These are phyloP conservation scores for Brachyptera risi DNA, from an alignment of 2,888 invertebrate genomes.

Conservation along the genomic window DNA sequence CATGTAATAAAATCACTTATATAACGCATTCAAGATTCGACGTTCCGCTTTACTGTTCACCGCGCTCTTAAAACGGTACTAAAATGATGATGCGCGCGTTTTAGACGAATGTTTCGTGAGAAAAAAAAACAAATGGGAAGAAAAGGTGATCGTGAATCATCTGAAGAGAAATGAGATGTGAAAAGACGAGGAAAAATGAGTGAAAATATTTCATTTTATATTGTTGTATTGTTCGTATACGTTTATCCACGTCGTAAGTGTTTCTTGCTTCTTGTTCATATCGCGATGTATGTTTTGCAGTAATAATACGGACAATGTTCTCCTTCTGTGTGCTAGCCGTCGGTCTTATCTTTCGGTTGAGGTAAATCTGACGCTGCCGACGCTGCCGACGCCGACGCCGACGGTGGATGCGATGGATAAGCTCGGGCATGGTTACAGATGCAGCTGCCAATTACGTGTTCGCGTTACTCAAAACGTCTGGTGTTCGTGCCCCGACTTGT, in stretches of 20 bases:
- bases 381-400: conserved; percentile 9
- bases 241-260: too few species aligned
- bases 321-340: neutral
- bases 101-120: too few species aligned
- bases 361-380: conserved; percentile 2
- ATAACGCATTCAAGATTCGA: too few species aligned
- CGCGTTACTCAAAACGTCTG: conserved; percentile 12
- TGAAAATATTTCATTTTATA: neutral
- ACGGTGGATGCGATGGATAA: conserved; percentile 2
- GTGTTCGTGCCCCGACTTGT: neutral
- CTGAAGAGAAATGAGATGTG: conserved; percentile 7
- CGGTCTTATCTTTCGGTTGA: neutral
- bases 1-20: too few species aligned
- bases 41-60: too few species aligned
- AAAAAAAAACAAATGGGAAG: too few species aligned
- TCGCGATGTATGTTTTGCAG: neutral
- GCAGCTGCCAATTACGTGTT: conserved; percentile 22
- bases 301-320: neutral
- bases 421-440: neutral
- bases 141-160: too few species aligned
- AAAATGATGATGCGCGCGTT: too few species aligned
- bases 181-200: neutral
- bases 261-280: too few species aligned
- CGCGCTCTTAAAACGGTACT: too few species aligned
- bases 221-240: too few species aligned